These are phyloP conservation scores for Macroglossus sobrinus DNA, from an alignment of 2,113 vertebrate species.

Conservation along the genomic window DNA sequence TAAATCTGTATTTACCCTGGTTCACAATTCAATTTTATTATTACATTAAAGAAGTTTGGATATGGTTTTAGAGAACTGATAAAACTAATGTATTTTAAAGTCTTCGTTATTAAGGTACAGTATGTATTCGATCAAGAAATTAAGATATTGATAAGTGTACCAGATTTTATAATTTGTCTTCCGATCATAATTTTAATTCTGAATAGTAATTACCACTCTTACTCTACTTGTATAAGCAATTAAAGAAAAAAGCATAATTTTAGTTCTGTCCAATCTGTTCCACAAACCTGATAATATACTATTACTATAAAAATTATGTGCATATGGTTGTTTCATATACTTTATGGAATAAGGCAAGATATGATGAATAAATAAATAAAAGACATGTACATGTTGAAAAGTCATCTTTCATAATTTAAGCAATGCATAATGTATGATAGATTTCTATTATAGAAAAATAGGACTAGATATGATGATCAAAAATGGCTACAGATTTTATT, in stretches of 20 bases:
- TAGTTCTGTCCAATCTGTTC: not conserved
- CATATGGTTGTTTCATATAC: not conserved
- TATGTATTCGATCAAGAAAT: not conserved
- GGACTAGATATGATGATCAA: not conserved
- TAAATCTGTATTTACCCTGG: not conserved
- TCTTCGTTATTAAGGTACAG: not conserved
- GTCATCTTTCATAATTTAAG: slow-evolving; percentile 16
- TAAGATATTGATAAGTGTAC: not conserved
- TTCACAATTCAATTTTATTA: not conserved
- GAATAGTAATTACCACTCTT: not conserved
- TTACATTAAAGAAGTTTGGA: not conserved
- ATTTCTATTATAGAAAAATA: slow-evolving; percentile 39
- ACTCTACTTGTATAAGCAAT: not conserved
- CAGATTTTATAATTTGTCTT: not conserved
- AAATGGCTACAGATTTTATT: not conserved
- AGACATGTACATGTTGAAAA: not conserved
- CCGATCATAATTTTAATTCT: not conserved
- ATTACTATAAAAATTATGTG: slow-evolving; percentile 8
- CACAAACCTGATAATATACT: not conserved
- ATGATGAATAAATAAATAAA: not conserved
- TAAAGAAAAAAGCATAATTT: not conserved
- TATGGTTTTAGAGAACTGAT: not conserved
- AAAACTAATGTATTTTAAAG: not conserved
- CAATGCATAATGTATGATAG: not conserved
- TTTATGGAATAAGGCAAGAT: not conserved